Percentiles rank a stretch among this genome's conserved stretches.
Conservation (phyloP, 2,888 invertebrate species). For the Dasypolia templi region DNA sequence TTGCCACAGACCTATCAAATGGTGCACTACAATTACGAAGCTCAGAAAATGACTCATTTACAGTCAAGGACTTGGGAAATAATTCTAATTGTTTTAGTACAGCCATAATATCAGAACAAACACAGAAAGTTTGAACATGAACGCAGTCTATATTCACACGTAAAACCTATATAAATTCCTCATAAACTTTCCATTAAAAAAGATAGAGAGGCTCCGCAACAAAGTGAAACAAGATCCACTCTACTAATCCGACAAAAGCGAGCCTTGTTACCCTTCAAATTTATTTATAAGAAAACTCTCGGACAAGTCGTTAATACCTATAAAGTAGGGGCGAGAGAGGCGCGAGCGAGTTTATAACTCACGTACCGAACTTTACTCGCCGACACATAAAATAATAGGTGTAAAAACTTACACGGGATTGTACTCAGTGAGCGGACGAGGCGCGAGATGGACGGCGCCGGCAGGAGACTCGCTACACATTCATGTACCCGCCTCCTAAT, state of each 20-base stretch:
- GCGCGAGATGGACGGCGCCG: slow-evolving; percentile 87
- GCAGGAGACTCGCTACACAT: slow-evolving; percentile 66
- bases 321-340: slow-evolving; percentile 91
- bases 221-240: slow-evolving; percentile 91
- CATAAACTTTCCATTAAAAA: slow-evolving; percentile 86
- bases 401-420: slow-evolving; percentile 91
- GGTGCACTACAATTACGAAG: slow-evolving; percentile 1
- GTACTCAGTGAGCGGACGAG: slow-evolving; percentile 89
- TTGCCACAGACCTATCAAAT: slow-evolving; percentile 5
- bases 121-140: slow-evolving; percentile 33
- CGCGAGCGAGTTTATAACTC: slow-evolving; percentile 91
- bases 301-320: slow-evolving; percentile 91
- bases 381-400: slow-evolving; percentile 91
- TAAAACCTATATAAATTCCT: slow-evolving; percentile 73
- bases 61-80: background rate
- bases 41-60: slow-evolving; percentile 6
- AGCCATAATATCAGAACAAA: slow-evolving; percentile 4
- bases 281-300: slow-evolving; percentile 91
- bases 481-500: slow-evolving; percentile 66
- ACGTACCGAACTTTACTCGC: slow-evolving; percentile 91
- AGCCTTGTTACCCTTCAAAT: slow-evolving; percentile 91
- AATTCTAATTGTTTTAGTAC: slow-evolving; percentile 6
- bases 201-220: slow-evolving; percentile 87
- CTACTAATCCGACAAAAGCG: slow-evolving; percentile 91
- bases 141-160: slow-evolving; percentile 68